Base-by-base conservation (phyloP, 92 coral and sea anemone genomes). In the Actinernus sp. region DNA sequence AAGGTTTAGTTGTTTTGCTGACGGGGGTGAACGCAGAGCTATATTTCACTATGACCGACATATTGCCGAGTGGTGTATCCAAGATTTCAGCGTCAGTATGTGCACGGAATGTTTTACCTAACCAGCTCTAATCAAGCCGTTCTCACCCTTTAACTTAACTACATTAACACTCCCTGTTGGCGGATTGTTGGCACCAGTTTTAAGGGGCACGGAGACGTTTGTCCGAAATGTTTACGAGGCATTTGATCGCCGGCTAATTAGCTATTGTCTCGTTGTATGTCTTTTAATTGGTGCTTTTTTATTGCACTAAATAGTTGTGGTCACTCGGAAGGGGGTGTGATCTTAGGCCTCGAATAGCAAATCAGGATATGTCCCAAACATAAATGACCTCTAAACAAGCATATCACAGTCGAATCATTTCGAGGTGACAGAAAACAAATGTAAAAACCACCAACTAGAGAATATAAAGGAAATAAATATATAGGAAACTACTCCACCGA, bases 331-430 rank as follows among this genome's bases (percentile, higher is more conserved):
- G 19, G 52, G 52, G 52, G 52, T 45, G 52, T 45, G 52, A 45
- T 6, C 11, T 7, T 8, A 23, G 6, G 18, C 17, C 52, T 45
- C 52, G n/a, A n/a, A n/a, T n/a, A n/a, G n/a, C n/a, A 45, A 36
- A 45, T 45, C 52, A 45, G 52, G 52, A 45, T 45, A 18, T 45
- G 52, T 45, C 52, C 52, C 52, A 45, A 45, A 45, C 19, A 45
- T 12, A n/a, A 45, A 45, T 18, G 19, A 45, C 52, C 52, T 45
- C 19, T 45, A 23, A 45, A 9, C 10, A 45, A 45, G 18, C 10
- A 4, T 18, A 6, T 23, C 4, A 23, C 18, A 34, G 6, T 34
- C 52, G 52, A 45, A 9, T 8, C 6, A 6, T 14, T 34, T 34
- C 14, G 14, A 34, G 41, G 6, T 45, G 8, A 45, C 22, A 45